Conservation (phyloP, 2,113 vertebrate genomes). For the Callionymus lyra region DNA sequence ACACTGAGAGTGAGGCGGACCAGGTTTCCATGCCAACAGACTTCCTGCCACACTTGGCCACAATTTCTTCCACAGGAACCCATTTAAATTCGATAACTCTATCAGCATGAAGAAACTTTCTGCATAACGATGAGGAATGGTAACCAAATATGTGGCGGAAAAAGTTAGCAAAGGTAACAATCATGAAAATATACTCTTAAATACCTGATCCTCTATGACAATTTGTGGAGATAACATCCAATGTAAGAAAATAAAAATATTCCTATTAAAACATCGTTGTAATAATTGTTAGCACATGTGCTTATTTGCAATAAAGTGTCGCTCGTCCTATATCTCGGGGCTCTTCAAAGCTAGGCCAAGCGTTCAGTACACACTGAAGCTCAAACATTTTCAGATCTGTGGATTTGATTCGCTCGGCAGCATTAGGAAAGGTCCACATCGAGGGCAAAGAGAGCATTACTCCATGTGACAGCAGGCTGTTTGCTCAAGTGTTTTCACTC, state of each 20-base stretch:
- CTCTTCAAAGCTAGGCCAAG: conserved; percentile 51
- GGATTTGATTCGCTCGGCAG: conserved; percentile 47
- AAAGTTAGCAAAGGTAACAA: conserved; percentile 1
- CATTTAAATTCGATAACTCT: conserved; percentile 58
- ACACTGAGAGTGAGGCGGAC: conserved; percentile 23
- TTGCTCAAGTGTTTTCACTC: conserved; percentile 56
- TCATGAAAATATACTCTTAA: not conserved
- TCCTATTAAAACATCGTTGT: not conserved
- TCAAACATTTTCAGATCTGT: conserved; percentile 50
- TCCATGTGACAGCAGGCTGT: conserved; percentile 57
- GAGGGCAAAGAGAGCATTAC: conserved; percentile 47
- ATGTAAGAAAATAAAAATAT: too few relatives aligned
- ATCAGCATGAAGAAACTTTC: conserved; percentile 42
- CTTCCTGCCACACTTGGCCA: conserved; percentile 33
- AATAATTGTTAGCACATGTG: not conserved
- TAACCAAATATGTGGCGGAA: not conserved
- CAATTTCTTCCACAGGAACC: conserved; percentile 58
- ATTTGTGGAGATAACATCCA: too few relatives aligned
- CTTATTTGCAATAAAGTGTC: too few relatives aligned
- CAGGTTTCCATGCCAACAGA: conserved; percentile 55
- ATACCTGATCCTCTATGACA: too few relatives aligned
- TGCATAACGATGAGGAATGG: conserved; percentile 1
- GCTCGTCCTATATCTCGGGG: conserved; percentile 41
- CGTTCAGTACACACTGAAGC: conserved; percentile 29
- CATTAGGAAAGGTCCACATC: conserved; percentile 42